Percentiles rank a stretch among this genome's conserved stretches.
Evolutionary conservation across 2,113 vertebrate genomes (phyloP).

Genomic region (Dromiciops gliroides): DNA sequence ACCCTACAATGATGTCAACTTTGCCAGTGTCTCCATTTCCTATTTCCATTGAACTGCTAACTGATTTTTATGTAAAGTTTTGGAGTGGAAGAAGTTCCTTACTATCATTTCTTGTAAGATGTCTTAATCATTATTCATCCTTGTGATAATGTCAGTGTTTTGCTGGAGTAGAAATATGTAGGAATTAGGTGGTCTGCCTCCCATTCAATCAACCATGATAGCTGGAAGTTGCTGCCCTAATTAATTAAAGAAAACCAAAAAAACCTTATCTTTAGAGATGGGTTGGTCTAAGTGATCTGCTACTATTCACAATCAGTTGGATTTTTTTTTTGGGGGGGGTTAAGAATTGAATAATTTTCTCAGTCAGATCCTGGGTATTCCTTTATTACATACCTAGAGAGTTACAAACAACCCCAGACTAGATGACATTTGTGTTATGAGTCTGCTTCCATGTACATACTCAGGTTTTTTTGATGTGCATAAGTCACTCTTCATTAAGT

Average conservation of each 20-base stretch:
- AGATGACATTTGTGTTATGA: slow-evolving; percentile 61
- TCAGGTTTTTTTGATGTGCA: background rate
- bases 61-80: background rate
- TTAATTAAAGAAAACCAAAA: no score
- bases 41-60: background rate
- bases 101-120: background rate
- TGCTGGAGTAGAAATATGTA: background rate
- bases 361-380: slow-evolving; percentile 60
- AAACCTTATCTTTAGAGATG: background rate
- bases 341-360: slow-evolving; percentile 50
- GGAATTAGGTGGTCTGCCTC: background rate
- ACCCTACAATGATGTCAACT: background rate
- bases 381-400: slow-evolving; percentile 49
- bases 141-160: background rate
- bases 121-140: background rate
- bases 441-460: slow-evolving; percentile 43
- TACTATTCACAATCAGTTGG: slow-evolving; percentile 41
- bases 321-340: slow-evolving; percentile 19
- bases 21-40: background rate
- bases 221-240: background rate
- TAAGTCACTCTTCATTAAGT: slow-evolving; percentile 68
- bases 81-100: background rate
- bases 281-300: slow-evolving; percentile 32
- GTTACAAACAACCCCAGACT: slow-evolving; percentile 25
- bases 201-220: background rate